phyloP scores from a whole-genome alignment of 1,140 invertebrate species.

The Zophobas morio region DNA sequence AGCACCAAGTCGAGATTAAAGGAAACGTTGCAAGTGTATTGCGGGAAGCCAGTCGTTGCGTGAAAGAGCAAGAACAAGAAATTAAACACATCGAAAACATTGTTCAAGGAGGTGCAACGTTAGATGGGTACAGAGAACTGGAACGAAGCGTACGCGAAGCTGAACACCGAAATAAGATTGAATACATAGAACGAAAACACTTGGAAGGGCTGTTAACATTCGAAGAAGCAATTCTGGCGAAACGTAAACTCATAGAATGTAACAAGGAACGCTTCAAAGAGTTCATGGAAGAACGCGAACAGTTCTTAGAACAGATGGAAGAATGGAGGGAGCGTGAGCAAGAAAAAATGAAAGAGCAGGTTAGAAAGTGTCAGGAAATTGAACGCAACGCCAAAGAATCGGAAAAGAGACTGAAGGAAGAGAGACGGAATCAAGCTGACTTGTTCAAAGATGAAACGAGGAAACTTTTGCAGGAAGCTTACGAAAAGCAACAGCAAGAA shows the following conservation, averaged over 20 bases:
- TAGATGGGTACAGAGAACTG: constrained; percentile 65
- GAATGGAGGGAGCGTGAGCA: constrained; percentile 68
- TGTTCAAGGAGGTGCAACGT: constrained; percentile 67
- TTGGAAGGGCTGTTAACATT: constrained; percentile 70
- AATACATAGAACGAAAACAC: constrained; percentile 72
- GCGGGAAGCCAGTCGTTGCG: constrained; percentile 68
- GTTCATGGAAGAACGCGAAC: constrained; percentile 69
- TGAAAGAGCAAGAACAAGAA: constrained; percentile 70
- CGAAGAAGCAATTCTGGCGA: constrained; percentile 72
- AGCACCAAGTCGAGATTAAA: constrained; percentile 65
- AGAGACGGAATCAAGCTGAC: constrained; percentile 68
- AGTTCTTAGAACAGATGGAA: constrained; percentile 69
- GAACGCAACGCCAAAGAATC: constrained; percentile 69
- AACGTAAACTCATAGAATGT: constrained; percentile 67
- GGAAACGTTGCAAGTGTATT: constrained; percentile 69
- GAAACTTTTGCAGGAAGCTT: constrained; percentile 63
- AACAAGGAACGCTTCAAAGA: constrained; percentile 70
- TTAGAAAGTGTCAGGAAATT: constrained; percentile 68
- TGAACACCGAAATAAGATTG: constrained; percentile 68
- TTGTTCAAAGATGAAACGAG: constrained; percentile 68
- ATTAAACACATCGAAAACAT: constrained; percentile 70
- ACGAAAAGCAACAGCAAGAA: constrained; percentile 69
- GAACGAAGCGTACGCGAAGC: constrained; percentile 67
- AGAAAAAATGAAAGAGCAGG: constrained; percentile 67
- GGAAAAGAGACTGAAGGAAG: constrained; percentile 65